phyloP scores from a whole-genome alignment of 2,113 vertebrate species.

The Oncorhynchus clarkii region DNA sequence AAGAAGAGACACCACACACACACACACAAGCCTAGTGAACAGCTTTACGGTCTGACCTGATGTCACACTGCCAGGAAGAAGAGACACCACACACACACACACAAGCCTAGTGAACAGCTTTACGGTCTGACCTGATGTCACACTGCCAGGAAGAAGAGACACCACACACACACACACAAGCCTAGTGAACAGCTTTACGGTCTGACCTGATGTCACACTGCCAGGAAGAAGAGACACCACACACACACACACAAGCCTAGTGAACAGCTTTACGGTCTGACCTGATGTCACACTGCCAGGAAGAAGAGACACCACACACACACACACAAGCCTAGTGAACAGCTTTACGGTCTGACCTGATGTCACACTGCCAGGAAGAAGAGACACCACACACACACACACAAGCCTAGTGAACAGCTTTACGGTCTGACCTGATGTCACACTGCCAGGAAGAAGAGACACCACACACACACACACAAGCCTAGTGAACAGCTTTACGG shows the following conservation, averaged over 20 bases:
- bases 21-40: neutral
- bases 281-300: neutral
- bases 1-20: neutral
- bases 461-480: neutral
- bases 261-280: neutral
- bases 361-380: neutral
- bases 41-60: neutral
- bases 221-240: neutral
- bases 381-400: neutral
- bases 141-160: neutral
- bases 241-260: neutral
- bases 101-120: neutral
- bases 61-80: neutral
- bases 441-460: neutral
- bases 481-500: neutral
- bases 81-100: neutral
- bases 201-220: neutral
- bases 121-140: neutral
- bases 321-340: neutral
- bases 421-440: neutral
- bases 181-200: neutral
- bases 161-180: neutral
- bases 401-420: neutral
- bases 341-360: neutral
- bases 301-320: neutral